Evolutionary conservation across 2,888 invertebrate species (phyloP).

Genomic region (Caenorhabditis auriculariae): DNA sequence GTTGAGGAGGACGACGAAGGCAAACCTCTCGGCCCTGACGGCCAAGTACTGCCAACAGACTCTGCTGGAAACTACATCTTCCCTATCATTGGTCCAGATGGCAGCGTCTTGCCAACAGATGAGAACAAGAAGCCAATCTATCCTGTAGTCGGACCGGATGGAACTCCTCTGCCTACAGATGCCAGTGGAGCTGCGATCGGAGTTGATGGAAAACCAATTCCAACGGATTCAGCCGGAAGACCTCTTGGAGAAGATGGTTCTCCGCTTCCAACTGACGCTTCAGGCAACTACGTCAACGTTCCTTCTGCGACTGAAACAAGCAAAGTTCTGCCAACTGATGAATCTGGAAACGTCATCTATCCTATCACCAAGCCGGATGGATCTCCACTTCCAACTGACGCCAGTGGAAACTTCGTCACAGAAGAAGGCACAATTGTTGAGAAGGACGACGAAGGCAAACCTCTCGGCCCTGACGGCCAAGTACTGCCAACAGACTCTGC

Average conservation of each 20-base stretch:
- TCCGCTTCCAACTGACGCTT: conserved; percentile 15
- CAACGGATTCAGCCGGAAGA: conserved; percentile 33
- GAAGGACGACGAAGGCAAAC: conserved; percentile 21
- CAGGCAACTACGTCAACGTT: conserved; percentile 12
- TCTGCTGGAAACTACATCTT: conserved; percentile 35
- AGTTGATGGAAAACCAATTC: conserved; percentile 22
- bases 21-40: conserved; percentile 19
- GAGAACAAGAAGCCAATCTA: conserved; percentile 25
- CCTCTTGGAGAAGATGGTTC: conserved; percentile 17
- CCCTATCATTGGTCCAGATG: conserved; percentile 28
- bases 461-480: conserved; percentile 39
- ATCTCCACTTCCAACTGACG: conserved; percentile 21
- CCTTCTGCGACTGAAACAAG: conserved; percentile 9
- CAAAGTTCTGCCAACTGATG: conserved; percentile 13
- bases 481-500: conserved; percentile 33
- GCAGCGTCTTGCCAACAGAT: conserved; percentile 27
- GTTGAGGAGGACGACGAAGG: conserved; percentile 29
- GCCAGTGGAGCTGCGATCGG: conserved; percentile 17
- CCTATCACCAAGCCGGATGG: conserved; percentile 23
- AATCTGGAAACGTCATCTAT: conserved; percentile 21
- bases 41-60: conserved; percentile 27
- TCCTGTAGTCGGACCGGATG: conserved; percentile 26
- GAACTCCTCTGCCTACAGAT: conserved; percentile 32
- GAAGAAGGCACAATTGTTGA: conserved; percentile 30
- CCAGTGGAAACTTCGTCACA: conserved; percentile 11